Evolutionary conservation across 2,888 invertebrate genomes (phyloP).

Genomic region (Hydrotaea diabolus): DNA sequence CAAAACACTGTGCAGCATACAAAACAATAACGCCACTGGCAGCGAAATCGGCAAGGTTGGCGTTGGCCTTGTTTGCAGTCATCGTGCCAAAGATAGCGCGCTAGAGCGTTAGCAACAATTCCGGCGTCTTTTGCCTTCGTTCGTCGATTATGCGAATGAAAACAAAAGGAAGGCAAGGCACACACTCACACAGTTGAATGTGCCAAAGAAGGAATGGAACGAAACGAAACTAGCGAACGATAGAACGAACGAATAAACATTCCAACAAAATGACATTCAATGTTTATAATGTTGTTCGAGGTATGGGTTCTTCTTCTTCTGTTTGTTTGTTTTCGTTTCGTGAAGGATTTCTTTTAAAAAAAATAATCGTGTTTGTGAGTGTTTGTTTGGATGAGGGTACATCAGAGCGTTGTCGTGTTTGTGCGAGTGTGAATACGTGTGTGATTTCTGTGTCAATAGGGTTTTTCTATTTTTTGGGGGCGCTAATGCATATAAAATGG

Average conservation of each 20-base stretch:
- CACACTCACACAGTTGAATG: not conserved
- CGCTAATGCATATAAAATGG: slow-evolving; percentile 4
- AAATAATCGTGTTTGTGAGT: too few relatives aligned
- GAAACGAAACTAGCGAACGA: not conserved
- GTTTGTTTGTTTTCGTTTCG: slow-evolving; percentile 2
- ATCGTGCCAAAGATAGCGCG: not conserved
- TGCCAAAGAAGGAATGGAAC: not conserved
- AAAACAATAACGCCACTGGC: not conserved
- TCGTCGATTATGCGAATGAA: not conserved
- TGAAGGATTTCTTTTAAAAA: not conserved
- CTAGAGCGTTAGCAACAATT: not conserved
- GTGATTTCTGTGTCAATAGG: slow-evolving; percentile 6
- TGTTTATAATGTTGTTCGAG: slow-evolving; percentile 7
- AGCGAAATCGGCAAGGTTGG: not conserved
- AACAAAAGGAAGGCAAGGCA: not conserved
- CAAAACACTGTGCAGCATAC: too few relatives aligned
- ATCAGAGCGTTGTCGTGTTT: not conserved
- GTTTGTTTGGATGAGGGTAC: not conserved
- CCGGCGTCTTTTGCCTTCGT: not conserved
- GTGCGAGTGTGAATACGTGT: not conserved
- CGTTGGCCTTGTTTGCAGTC: not conserved
- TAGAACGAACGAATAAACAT: not conserved
- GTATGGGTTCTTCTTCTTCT: not conserved
- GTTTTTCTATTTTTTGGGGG: not conserved
- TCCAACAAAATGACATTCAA: not conserved